Evolutionary conservation across 2,888 invertebrate genomes (phyloP), one percentile per base, ranked within the genome.

Genomic region (Hermodice carunculata): DNA sequence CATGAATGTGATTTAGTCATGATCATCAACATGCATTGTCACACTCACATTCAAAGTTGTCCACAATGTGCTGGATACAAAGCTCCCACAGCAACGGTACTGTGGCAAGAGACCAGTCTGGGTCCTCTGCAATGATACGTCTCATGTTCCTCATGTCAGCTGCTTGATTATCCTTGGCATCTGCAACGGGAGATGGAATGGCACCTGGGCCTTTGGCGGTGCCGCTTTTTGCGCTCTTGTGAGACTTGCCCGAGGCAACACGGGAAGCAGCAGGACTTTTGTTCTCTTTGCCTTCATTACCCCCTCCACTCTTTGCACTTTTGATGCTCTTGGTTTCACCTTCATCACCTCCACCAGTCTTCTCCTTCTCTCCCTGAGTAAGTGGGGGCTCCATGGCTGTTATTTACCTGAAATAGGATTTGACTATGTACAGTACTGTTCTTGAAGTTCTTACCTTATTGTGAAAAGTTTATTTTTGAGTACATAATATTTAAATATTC

Each of bases 81-180:
- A 86, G 74, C 53, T 86, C 84, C 3, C 74, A 76, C 22, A 86
- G 74, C 3, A 81, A 63, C 6, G 86, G 85, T 1, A 86, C 85
- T n/a, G 82, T 85, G 14, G 83, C 84, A 32, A 86, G 72, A 17
- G 84, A 84, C 83, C 85, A 86, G 62, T 85, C 84, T 2, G 81
- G 80, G 75, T 86, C 86, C 60, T 86, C 86, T 29, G 86, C 85
- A 49, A 86, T 86, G 37, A 86, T 85, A 46, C 85, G 58, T 43
- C 86, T 57, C 67, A 78, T 71, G 63, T 69, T 75, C 31, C 77
- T 49, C 19, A 58, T 49, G 48, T 77, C 77, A 3, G 65, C 67
- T 0, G 74, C 64, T 6, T 70, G 72, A 32, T 72, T 72, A 34
- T 66, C 64, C 22, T 51, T 65, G 43, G 44, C 32, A 6, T 46